A percentile compares a stretch with the other conserved stretches of the same genome.
Evolutionary conservation across 2,888 invertebrate species (phyloP).

Genomic region (Spodoptera exigua): DNA sequence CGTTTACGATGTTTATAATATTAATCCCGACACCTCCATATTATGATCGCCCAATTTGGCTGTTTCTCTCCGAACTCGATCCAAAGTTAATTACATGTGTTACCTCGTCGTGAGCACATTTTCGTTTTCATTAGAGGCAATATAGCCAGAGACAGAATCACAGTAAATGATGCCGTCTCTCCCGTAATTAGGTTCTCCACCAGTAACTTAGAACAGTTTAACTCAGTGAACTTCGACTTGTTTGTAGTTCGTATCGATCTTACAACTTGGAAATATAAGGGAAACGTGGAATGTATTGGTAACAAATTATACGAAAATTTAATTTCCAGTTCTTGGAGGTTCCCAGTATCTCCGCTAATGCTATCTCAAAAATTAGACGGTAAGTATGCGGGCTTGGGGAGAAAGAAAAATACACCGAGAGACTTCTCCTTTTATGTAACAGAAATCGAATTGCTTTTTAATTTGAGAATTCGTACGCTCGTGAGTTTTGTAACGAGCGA

Average conservation of each 20-base stretch:
- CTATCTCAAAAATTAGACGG: conserved; percentile 37
- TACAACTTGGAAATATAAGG: conserved; percentile 47
- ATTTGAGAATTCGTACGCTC: conserved; percentile 17
- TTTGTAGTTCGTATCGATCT: conserved; percentile 44
- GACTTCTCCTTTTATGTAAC: conserved; percentile 7
- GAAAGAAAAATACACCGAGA: conserved; percentile 26
- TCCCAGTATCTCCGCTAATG: conserved; percentile 37
- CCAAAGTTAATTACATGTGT: conserved; percentile 50
- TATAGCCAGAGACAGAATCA: conserved; percentile 44
- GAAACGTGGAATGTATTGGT: conserved; percentile 46
- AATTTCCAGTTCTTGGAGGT: conserved; percentile 52
- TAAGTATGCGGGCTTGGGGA: conserved; percentile 24
- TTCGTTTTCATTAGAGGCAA: conserved; percentile 44
- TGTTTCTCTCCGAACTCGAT: conserved; percentile 47
- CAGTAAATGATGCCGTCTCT: conserved; percentile 44
- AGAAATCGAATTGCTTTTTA: conserved; percentile 30
- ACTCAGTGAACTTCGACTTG: conserved; percentile 50
- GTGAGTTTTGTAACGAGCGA: conserved; percentile 21
- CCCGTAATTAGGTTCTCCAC: conserved; percentile 33
- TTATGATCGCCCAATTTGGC: conserved; percentile 48
- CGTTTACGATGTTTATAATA: conserved; percentile 34
- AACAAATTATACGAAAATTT: conserved; percentile 59
- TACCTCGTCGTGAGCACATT: conserved; percentile 47
- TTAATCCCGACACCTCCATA: conserved; percentile 34
- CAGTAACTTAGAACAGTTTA: conserved; percentile 35